phyloP scores from a whole-genome alignment of 2,888 invertebrate genomes.

The Glyphotaelius pellucidus region DNA sequence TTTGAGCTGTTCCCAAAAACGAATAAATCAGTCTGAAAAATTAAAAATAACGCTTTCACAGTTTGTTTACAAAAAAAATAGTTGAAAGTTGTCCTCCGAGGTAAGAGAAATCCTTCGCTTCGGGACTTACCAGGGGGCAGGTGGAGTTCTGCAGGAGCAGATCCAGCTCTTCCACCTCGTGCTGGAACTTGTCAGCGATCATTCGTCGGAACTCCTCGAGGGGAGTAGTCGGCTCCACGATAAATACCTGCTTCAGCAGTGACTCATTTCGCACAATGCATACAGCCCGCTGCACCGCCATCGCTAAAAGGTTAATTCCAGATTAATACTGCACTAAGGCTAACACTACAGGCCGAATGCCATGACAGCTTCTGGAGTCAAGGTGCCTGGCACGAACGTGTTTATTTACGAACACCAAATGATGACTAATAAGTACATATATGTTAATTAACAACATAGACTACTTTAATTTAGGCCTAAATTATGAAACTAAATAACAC shows the following conservation, averaged over 20 bases:
- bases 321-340: not conserved
- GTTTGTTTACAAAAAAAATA: no score
- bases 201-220: constrained; percentile 54
- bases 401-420: not conserved
- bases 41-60: no score
- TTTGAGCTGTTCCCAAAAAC: no score
- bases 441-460: not conserved
- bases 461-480: not conserved
- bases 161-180: constrained; percentile 53
- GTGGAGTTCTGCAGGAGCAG: constrained; percentile 49
- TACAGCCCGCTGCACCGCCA: constrained; percentile 50
- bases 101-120: not conserved
- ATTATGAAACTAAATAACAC: not conserved
- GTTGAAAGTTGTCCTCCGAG: no score
- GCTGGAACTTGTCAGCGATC: constrained; percentile 56
- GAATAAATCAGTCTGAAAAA: no score
- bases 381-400: not conserved
- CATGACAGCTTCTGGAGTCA: not conserved
- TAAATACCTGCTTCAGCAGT: constrained; percentile 48
- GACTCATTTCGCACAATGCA: constrained; percentile 52
- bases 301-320: constrained; percentile 23
- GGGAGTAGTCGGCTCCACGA: constrained; percentile 52
- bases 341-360: not conserved
- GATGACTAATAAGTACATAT: not conserved
- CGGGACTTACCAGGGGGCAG: constrained; percentile 47